Evolutionary conservation across 2,113 vertebrate genomes (phyloP).

Genomic region (Cephalopterus ornatus): DNA sequence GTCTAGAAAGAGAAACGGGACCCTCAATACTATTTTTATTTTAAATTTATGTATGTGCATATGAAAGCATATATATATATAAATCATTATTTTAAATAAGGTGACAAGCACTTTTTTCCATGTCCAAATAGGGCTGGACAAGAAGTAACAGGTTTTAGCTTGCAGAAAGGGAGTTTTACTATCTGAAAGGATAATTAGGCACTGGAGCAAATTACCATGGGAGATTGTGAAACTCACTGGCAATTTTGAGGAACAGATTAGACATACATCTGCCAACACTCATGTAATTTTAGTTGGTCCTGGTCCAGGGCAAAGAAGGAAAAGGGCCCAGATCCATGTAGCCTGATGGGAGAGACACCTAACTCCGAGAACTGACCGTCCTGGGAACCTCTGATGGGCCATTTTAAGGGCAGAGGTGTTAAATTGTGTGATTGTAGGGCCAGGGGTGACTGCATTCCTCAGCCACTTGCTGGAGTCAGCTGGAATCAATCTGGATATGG

Average conservation of each 20-base stretch:
- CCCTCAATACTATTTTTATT: neutral
- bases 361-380: neutral
- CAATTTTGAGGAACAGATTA: constrained; percentile 64
- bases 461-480: neutral
- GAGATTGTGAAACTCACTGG: constrained; percentile 64
- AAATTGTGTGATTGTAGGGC: neutral
- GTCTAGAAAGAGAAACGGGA: neutral
- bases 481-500: neutral
- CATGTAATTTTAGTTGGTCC: constrained; percentile 46
- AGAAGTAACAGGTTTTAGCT: constrained; percentile 41
- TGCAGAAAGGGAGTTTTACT: constrained; percentile 32
- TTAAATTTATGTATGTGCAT: neutral
- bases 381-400: neutral
- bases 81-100: neutral
- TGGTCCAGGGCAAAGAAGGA: constrained; percentile 36
- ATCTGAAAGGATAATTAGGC: constrained; percentile 57
- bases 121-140: neutral
- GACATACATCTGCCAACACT: constrained; percentile 49
- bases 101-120: neutral
- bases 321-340: constrained; percentile 7
- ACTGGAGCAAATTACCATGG: constrained; percentile 55
- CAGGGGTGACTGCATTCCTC: neutral
- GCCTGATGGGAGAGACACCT: constrained; percentile 25
- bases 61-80: neutral
- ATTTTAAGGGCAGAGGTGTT: neutral